phyloP scores from a whole-genome alignment of 2,113 vertebrate genomes.

The Girardinichthys multiradiatus region DNA sequence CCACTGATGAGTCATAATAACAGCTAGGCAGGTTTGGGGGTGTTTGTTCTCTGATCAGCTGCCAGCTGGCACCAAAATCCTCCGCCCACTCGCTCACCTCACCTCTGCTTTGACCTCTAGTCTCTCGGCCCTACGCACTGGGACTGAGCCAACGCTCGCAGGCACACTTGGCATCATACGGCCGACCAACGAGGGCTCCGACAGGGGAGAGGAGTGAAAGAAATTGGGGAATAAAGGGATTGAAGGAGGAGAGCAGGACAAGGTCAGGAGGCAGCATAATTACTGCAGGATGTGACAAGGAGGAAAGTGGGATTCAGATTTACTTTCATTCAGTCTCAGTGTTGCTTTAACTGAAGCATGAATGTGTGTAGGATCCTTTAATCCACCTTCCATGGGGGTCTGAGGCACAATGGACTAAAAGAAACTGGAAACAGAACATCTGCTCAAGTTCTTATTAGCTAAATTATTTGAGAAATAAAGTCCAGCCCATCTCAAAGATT shows the following conservation, averaged over 20 bases:
- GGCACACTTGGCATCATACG: conserved; percentile 66
- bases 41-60: conserved; percentile 63
- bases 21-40: conserved; percentile 47
- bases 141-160: conserved; percentile 69
- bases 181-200: conserved; percentile 42
- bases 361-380: not conserved
- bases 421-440: not conserved
- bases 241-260: conserved; percentile 10
- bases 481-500: not conserved
- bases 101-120: conserved; percentile 62
- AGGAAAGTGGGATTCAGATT: conserved; percentile 4
- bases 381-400: not conserved
- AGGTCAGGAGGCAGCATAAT: conserved; percentile 6
- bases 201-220: conserved; percentile 63
- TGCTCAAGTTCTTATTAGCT: not conserved
- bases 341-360: not conserved
- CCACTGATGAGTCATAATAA: conserved; percentile 3
- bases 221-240: conserved; percentile 23
- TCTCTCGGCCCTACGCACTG: conserved; percentile 56
- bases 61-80: conserved; percentile 75
- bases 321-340: not conserved
- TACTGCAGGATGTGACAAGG: not conserved
- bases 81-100: conserved; percentile 58
- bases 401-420: not conserved
- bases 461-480: not conserved